Conservation (phyloP, 92 coral and sea anemone species). For the Galaxea fascicularis region DNA sequence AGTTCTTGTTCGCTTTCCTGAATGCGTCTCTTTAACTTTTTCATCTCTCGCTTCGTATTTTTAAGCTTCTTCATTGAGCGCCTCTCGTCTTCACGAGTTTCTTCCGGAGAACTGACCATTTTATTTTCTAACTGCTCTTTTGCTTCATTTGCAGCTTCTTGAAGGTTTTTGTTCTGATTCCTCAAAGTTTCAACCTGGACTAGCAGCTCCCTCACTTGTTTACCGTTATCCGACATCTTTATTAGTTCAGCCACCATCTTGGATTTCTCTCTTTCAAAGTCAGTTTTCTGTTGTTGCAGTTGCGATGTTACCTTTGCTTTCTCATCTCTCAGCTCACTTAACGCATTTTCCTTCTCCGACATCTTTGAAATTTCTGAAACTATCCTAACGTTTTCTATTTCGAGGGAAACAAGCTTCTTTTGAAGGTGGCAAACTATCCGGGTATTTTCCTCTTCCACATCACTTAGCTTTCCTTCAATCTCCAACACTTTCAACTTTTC, state of each 20-base stretch:
- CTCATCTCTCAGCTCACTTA: not conserved
- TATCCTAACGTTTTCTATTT: not conserved
- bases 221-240: not conserved
- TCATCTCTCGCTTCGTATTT: not conserved
- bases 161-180: not conserved
- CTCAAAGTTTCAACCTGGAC: not conserved
- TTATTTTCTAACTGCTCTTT: not conserved
- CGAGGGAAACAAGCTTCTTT: not conserved
- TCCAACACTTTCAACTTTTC: not conserved
- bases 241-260: not conserved
- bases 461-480: not conserved
- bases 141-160: not conserved
- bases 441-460: not conserved
- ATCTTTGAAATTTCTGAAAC: not conserved
- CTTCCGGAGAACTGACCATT: not conserved
- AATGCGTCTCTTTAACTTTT: constrained; percentile 10
- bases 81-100: not conserved
- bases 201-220: not conserved
- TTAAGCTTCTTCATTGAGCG: not conserved
- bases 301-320: not conserved
- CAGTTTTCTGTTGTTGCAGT: not conserved
- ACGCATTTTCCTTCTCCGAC: not conserved
- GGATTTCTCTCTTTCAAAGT: not conserved
- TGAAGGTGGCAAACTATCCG: not conserved
- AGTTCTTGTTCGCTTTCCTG: constrained; percentile 15